phyloP scores from a whole-genome alignment of 2,797 vertebrate genomes.

The Scarus forsteni region DNA sequence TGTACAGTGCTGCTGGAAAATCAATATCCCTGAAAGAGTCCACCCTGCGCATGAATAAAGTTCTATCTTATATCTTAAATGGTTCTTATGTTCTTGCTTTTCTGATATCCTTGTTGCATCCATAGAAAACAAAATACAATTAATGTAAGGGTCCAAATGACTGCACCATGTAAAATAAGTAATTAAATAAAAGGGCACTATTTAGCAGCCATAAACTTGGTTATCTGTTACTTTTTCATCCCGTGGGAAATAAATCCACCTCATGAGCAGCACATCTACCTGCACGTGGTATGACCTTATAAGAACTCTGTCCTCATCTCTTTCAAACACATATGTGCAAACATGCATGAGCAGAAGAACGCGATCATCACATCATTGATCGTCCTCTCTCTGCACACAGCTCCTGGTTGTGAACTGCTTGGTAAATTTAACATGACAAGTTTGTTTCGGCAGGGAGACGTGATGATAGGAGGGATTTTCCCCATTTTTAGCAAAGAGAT shows the following conservation, averaged over 20 bases:
- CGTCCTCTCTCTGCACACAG: constrained; percentile 52
- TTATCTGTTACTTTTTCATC: constrained; percentile 8
- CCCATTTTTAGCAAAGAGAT: constrained; percentile 83
- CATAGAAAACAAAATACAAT: no score
- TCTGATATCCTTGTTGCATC: no score
- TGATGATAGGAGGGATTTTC: constrained; percentile 86
- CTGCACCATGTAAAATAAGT: no score
- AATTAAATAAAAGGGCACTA: no score
- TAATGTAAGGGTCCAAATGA: no score
- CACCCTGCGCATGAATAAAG: no score
- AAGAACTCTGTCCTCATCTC: constrained; percentile 18
- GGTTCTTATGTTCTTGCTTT: no score
- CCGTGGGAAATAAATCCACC: constrained; percentile 37
- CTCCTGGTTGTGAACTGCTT: constrained; percentile 65
- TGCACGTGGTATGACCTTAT: constrained; percentile 4
- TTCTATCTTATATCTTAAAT: no score
- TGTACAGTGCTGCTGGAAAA: no score
- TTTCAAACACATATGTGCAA: constrained; percentile 20
- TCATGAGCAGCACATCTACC: constrained; percentile 12
- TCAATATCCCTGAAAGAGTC: no score
- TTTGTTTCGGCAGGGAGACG: constrained; percentile 76
- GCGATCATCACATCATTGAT: constrained; percentile 25
- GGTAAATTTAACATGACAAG: constrained; percentile 72
- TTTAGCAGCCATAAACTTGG: not conserved
- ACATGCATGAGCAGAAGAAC: constrained; percentile 49